Evolutionary conservation across 2,888 invertebrate genomes (phyloP), one percentile per base, ranked within the genome.

Genomic region (Luperina testacea): DNA sequence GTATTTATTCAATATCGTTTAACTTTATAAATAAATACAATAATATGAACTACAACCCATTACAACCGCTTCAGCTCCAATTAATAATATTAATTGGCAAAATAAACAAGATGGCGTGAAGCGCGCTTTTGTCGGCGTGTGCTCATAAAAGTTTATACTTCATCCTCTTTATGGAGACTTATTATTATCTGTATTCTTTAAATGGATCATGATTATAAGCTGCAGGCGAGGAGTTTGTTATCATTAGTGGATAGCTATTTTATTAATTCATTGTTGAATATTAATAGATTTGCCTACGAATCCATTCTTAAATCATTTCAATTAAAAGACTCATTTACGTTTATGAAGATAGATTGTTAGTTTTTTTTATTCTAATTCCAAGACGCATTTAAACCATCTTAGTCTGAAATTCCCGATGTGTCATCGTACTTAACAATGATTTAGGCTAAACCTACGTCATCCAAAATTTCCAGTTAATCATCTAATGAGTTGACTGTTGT

Each of bases 101-200:
- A 90, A 91, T 90, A 91, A 92, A 91, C 88, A 89, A 91, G 80
- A 89, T 88, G 82, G 87, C 89, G 88, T 87, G 88, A 89, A 88
- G 83, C 69, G 85, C 86, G 80, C 75, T 84, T 90, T 91, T 90
- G 91, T 90, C 91, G 90, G 92, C 91, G 89, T 85, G 48, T 67
- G 89, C 48, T 87, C 88, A 87, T 83, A 83, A 88, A 87, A 86
- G 83, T 88, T 90, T 89, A 88, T 88, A 91, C 92, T 90, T 89
- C 90, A 78, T 74, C 51, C 64, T 90, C 79, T 86, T 88, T 89
- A 89, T 87, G 88, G 83, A 89, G 83, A 89, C 85, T 72, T 83
- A 77, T 67, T 81, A 84, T 89, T 90, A 87, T 87, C 86, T 90
- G 75, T 83, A 80, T 83, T 85, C 75, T 65, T 72, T 87, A 87